Conservation (phyloP, 2,113 vertebrate species). For the Sigmodon hispidus region DNA sequence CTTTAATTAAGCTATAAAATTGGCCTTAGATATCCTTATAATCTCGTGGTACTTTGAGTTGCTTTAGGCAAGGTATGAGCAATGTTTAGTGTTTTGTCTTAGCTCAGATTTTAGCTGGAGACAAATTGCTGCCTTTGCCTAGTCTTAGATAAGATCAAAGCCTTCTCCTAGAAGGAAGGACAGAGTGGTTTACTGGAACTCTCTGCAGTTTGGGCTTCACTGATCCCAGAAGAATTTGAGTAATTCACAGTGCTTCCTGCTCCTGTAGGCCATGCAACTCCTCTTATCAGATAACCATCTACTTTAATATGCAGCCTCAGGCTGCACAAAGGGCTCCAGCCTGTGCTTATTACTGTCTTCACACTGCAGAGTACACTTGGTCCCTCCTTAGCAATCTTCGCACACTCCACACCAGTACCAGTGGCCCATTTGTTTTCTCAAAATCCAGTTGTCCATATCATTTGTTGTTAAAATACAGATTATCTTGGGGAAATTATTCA, state of each 20-base stretch:
- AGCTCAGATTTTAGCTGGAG: neutral
- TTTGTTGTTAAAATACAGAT: neutral
- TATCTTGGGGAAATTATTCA: slow-evolving; percentile 24
- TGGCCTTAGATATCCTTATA: neutral
- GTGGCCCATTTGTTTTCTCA: neutral
- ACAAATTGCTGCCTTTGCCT: neutral
- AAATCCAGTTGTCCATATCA: neutral
- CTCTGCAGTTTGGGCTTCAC: neutral
- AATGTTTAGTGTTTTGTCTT: neutral
- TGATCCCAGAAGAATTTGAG: neutral
- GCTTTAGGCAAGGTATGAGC: neutral
- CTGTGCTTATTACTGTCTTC: neutral
- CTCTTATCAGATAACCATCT: neutral
- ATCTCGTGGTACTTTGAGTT: neutral
- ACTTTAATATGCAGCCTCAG: slow-evolving; percentile 2
- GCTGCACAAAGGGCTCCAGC: neutral
- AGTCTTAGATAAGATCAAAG: neutral
- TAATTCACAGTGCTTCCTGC: neutral
- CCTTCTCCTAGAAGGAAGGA: neutral
- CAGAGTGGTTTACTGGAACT: neutral
- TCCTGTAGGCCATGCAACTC: neutral
- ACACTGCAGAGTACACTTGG: neutral
- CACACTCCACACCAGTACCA: neutral
- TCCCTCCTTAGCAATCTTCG: neutral
- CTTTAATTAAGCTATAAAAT: slow-evolving; percentile 6